Base-by-base conservation (phyloP, 1,140 invertebrate genomes). In the Bicyclus anynana region DNA sequence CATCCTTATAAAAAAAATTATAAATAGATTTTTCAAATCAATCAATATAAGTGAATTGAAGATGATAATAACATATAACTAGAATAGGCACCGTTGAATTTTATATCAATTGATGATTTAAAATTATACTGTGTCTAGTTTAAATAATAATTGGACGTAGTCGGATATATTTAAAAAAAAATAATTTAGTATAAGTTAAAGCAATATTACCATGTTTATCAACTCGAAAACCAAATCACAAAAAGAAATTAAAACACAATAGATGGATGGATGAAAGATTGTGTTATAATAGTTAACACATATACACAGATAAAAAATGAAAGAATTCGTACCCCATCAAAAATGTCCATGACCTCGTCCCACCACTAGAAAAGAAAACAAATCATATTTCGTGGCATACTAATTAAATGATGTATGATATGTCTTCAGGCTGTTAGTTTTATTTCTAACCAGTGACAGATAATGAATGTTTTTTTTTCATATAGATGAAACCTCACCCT, bases 321-420 rank as follows among this genome's bases (percentile, higher is more conserved):
- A 68, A 72, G 81, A 74, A 87, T 80, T 90, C 93, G 92, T 95
- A 96, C 95, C 94, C 94, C 94, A 84, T 96, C 95, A 93, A 96
- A 96, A 91, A 96, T 95, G 91, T 96, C 94, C 94, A 96, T 94
- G 90, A 96, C 94, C 92, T 96, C 95, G 92, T 96, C 94, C 95
- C 95, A 96, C 94, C 94, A 96, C 94, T 96, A 94, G 91, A 95
- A 95, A 92, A 92, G 91, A 91, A 92, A 80, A 91, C 90, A 89
- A 82, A 86, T 89, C 70, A 78, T 80, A 66, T 67, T 66, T 74
- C 67, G 61, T 72, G 68, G 71, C 66, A 33, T 75, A 51, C 40
- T 49, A 17, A 40, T 14, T 17, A 17, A 57, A 65, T 38, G 47
- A 62, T 59, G 14, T 10, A 35, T 26, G 10, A 27, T 12, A 35